Evolutionary conservation across 2,113 vertebrate genomes (phyloP).

Genomic region (Otocyon megalotis): DNA sequence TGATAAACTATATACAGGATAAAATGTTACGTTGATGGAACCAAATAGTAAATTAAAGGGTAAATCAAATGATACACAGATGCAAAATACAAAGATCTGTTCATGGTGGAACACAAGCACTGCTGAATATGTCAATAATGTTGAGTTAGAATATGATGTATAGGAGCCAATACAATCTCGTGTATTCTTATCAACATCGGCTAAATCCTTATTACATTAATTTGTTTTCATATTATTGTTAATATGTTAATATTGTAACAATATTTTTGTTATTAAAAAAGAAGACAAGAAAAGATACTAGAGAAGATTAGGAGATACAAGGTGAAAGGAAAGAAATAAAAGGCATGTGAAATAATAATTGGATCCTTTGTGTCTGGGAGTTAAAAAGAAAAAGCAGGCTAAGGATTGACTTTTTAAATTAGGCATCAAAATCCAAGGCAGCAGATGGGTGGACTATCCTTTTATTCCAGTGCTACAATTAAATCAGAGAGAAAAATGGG

Average conservation of each 20-base stretch:
- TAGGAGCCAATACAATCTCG: neutral
- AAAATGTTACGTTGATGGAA: neutral
- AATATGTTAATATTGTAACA: neutral
- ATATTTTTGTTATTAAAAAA: slow-evolving; percentile 13
- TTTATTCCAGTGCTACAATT: slow-evolving; percentile 83
- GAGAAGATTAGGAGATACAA: neutral
- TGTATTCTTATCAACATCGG: neutral
- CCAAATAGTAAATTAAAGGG: neutral
- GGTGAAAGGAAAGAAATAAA: neutral
- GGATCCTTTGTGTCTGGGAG: slow-evolving; percentile 43
- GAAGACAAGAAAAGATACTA: slow-evolving; percentile 8
- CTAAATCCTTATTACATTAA: neutral
- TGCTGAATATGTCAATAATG: neutral
- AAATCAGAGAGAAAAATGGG: slow-evolving; percentile 80
- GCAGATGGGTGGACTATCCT: slow-evolving; percentile 82
- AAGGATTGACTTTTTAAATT: slow-evolving; percentile 69
- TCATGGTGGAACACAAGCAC: neutral
- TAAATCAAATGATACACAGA: slow-evolving; percentile 5
- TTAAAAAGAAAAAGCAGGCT: neutral
- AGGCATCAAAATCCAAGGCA: slow-evolving; percentile 27
- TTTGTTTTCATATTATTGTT: slow-evolving; percentile 5
- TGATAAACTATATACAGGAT: neutral
- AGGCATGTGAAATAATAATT: neutral
- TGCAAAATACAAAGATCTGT: neutral
- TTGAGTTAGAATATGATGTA: neutral